Evolutionary conservation across 2,797 vertebrate genomes (phyloP).

Genomic region (Sebastiscus tertius): DNA sequence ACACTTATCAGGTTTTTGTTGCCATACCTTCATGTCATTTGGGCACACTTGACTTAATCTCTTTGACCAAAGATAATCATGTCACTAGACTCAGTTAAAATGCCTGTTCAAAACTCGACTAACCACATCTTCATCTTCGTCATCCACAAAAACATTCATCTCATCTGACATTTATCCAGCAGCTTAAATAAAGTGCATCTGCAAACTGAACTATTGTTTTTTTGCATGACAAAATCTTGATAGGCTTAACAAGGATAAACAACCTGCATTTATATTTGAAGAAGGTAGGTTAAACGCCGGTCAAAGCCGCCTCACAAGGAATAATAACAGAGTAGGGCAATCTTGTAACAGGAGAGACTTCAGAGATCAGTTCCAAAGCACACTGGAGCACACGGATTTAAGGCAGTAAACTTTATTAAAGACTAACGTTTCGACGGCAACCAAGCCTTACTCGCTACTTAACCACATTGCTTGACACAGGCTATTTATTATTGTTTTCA

Average conservation of each 20-base stretch:
- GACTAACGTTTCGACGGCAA: no score
- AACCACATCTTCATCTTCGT: not conserved
- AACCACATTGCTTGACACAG: no score
- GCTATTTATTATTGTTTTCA: no score
- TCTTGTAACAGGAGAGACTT: no score
- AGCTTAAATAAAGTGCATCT: not conserved
- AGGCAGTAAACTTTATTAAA: no score
- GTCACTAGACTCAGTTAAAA: not conserved
- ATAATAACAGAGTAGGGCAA: no score
- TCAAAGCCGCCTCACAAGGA: no score
- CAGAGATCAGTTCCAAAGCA: no score
- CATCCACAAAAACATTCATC: not conserved
- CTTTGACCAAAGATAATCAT: not conserved
- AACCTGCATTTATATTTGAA: not conserved
- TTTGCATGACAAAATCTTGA: not conserved
- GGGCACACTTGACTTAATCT: not conserved
- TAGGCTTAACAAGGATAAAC: not conserved
- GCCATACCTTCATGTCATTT: not conserved
- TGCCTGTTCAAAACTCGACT: not conserved
- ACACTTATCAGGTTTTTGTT: not conserved
- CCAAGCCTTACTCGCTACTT: no score
- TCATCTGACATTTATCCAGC: not conserved
- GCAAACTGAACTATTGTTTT: not conserved
- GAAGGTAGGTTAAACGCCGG: no score
- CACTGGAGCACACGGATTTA: no score